A percentile compares a stretch with the other conserved stretches of the same genome.
Conservation (phyloP, 2,113 vertebrate species). For the Spermophilus dauricus region DNA sequence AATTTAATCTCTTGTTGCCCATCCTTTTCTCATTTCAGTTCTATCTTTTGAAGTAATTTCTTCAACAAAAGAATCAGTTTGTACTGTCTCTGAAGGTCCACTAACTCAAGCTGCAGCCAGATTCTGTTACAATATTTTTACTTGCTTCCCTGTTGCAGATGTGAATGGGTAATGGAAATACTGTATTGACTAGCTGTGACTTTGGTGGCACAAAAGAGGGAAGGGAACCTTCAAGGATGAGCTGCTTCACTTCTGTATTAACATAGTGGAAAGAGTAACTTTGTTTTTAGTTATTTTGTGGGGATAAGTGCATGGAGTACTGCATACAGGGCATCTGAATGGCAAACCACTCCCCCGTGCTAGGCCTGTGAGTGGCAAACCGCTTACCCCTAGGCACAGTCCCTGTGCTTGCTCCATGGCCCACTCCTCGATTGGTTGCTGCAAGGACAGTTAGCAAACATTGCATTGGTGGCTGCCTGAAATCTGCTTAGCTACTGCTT, state of each 20-base stretch:
- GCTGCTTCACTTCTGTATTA: not conserved
- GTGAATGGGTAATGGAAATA: not conserved
- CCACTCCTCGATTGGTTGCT: no score
- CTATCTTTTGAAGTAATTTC: not conserved
- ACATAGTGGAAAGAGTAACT: not conserved
- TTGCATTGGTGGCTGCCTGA: no score
- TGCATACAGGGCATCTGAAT: no score
- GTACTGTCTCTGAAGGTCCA: not conserved
- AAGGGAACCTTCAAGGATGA: not conserved
- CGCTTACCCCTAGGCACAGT: no score
- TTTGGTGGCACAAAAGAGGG: not conserved
- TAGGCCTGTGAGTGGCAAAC: no score
- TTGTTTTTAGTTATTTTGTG: no score
- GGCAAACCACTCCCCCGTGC: no score
- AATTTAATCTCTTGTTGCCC: not conserved
- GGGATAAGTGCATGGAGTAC: no score
- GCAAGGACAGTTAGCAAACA: no score
- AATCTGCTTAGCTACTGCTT: no score
- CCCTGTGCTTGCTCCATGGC: no score
- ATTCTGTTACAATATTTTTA: not conserved
- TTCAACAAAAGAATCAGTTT: constrained; percentile 5
- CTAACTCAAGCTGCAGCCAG: not conserved
- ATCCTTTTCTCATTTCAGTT: not conserved
- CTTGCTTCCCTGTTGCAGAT: not conserved
- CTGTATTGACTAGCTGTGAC: not conserved